Percentiles rank a stretch among this genome's conserved stretches.
Evolutionary conservation across 2,888 invertebrate genomes (phyloP).

Genomic region (Erebia aethiops): DNA sequence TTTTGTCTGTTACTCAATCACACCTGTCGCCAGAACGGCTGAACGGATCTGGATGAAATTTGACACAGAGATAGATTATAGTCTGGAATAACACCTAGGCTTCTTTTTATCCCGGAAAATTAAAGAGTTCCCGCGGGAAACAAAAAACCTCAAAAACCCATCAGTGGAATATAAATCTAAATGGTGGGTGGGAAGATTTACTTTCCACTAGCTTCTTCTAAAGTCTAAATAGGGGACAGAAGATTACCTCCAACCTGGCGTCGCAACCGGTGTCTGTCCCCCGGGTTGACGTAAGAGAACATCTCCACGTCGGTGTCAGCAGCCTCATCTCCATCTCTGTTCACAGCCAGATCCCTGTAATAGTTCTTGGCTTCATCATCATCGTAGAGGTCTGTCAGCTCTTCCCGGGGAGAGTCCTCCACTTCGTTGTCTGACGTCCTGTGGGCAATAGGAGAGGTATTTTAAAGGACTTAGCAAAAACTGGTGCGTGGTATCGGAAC

Average conservation of each 20-base stretch:
- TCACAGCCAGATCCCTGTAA: slow-evolving; percentile 49
- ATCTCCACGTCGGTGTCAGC: slow-evolving; percentile 48
- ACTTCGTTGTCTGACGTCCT: slow-evolving; percentile 43
- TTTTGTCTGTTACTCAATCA: too few species aligned
- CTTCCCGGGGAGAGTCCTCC: slow-evolving; percentile 38
- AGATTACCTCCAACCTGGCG: slow-evolving; percentile 23
- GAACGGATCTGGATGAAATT: too few species aligned
- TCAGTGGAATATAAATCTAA: too few species aligned
- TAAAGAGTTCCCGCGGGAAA: too few species aligned
- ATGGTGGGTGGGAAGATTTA: too few species aligned
- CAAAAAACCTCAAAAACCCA: too few species aligned
- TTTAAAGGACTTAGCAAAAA: not conserved
- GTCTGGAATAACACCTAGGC: too few species aligned
- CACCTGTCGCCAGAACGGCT: too few species aligned
- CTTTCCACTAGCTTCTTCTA: not conserved
- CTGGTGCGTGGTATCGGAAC: not conserved
- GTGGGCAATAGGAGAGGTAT: slow-evolving; percentile 20
- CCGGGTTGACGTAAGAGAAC: slow-evolving; percentile 39
- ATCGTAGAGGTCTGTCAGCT: slow-evolving; percentile 41
- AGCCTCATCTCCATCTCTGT: slow-evolving; percentile 42
- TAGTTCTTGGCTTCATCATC: slow-evolving; percentile 41
- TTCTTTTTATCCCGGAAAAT: too few species aligned
- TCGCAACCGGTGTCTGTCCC: slow-evolving; percentile 27
- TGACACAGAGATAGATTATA: too few species aligned
- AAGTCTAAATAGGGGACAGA: slow-evolving; percentile 27